These are phyloP conservation scores for Adrianichthys oophorus DNA, from an alignment of 2,797 vertebrate species.

Conservation along the genomic window DNA sequence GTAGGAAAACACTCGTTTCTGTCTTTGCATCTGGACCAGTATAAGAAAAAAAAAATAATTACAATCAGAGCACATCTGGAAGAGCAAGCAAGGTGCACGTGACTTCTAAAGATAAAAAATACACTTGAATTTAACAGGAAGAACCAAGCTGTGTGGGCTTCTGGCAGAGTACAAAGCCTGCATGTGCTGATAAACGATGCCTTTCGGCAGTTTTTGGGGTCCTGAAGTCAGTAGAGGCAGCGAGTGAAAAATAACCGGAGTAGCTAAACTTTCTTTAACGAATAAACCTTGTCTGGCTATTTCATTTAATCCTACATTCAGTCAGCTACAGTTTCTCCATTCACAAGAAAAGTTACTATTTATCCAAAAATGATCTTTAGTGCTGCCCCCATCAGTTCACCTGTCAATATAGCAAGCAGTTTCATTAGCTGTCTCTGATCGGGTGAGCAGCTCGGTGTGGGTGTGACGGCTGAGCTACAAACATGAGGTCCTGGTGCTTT, in stretches of 20 bases:
- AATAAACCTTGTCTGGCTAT: background rate
- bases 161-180: conserved; percentile 1
- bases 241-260: background rate
- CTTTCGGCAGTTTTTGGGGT: background rate
- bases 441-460: background rate
- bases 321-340: too few species aligned
- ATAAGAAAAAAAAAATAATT: background rate
- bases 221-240: background rate
- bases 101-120: background rate
- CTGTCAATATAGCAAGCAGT: too few species aligned
- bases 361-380: too few species aligned
- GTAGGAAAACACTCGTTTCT: background rate
- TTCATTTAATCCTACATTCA: too few species aligned
- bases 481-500: conserved; percentile 1
- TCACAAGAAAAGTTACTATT: background rate
- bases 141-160: background rate
- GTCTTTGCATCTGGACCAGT: background rate
- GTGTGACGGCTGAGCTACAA: background rate
- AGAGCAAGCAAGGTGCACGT: background rate
- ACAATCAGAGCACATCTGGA: conserved; percentile 13
- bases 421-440: too few species aligned
- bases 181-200: background rate
- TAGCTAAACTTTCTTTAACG: background rate
- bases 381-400: too few species aligned
- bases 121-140: conserved; percentile 1